Percentiles rank a stretch among this genome's conserved stretches.
phyloP scores from a whole-genome alignment of 2,888 invertebrate genomes.

The Drosophila cracens region DNA sequence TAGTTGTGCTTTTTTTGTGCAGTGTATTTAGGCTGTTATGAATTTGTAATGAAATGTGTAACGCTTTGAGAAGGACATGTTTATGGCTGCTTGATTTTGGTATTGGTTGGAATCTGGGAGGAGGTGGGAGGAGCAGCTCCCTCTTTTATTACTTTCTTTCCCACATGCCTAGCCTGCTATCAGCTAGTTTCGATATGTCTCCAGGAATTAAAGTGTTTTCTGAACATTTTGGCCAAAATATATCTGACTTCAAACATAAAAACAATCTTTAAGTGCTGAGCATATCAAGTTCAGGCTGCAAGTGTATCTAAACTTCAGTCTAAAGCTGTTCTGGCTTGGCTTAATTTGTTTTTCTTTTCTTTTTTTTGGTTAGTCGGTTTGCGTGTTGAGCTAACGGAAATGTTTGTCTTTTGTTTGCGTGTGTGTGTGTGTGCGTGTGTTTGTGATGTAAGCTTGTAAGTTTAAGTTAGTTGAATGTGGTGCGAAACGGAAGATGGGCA shows the following conservation, averaged over 20 bases:
- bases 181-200: neutral
- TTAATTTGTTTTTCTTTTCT: constrained; percentile 7
- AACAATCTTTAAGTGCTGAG: neutral
- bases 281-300: neutral
- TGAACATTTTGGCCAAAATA: neutral
- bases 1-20: neutral
- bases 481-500: constrained; percentile 39
- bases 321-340: constrained; percentile 3
- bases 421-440: neutral
- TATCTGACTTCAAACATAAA: neutral
- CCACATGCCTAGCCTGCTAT: neutral
- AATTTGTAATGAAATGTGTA: neutral
- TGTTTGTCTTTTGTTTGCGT: constrained; percentile 52
- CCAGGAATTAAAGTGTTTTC: neutral
- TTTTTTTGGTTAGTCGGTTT: constrained; percentile 41
- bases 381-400: constrained; percentile 73
- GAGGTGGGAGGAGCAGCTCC: accelerated
- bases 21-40: neutral
- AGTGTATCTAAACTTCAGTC: neutral
- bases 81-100: neutral
- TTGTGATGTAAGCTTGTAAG: constrained; percentile 57
- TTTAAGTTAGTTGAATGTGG: constrained; percentile 33
- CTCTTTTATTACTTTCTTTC: neutral
- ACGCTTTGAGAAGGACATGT: neutral
- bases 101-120: no score